A percentile compares a stretch with the other conserved stretches of the same genome.
These are phyloP conservation scores for Capitulum mitella DNA, from an alignment of 2,888 invertebrate species.

Conservation along the genomic window DNA sequence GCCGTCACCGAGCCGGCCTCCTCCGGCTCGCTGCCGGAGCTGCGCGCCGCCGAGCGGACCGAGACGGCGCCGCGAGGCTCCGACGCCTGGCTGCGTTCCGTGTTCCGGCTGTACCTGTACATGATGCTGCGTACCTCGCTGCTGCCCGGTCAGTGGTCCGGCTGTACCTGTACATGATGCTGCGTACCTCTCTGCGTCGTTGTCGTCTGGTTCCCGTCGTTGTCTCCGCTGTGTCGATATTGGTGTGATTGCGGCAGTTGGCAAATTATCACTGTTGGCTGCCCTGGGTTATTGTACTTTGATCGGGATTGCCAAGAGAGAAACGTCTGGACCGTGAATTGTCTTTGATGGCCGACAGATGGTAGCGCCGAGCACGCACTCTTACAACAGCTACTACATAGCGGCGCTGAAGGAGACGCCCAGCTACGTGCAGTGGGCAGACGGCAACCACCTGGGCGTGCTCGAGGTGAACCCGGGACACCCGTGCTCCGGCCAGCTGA, in stretches of 20 bases:
- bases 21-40: conserved; percentile 71
- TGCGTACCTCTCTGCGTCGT: conserved; percentile 62
- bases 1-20: conserved; percentile 70
- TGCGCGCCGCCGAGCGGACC: conserved; percentile 77
- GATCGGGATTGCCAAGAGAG: too few species aligned
- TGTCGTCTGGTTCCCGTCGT: background rate
- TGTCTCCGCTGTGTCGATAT: background rate
- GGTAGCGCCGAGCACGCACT: conserved; percentile 74
- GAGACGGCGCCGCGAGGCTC: conserved; percentile 65
- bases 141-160: conserved; percentile 44
- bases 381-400: conserved; percentile 77
- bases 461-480: conserved; percentile 64
- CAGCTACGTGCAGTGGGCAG: conserved; percentile 72
- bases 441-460: conserved; percentile 47
- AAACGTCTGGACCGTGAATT: too few species aligned
- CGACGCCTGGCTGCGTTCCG: conserved; percentile 41
- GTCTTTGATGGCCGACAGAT: too few species aligned
- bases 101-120: conserved; percentile 80
- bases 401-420: conserved; percentile 76
- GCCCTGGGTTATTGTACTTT: too few species aligned
- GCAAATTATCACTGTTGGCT: too few species aligned
- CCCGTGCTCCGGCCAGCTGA: conserved; percentile 89
- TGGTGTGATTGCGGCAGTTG: too few species aligned
- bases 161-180: conserved; percentile 90
- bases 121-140: conserved; percentile 83